Conservation (phyloP, 64 coral and sea anemone genomes). For the Hydrozoanthus tunicans region DNA sequence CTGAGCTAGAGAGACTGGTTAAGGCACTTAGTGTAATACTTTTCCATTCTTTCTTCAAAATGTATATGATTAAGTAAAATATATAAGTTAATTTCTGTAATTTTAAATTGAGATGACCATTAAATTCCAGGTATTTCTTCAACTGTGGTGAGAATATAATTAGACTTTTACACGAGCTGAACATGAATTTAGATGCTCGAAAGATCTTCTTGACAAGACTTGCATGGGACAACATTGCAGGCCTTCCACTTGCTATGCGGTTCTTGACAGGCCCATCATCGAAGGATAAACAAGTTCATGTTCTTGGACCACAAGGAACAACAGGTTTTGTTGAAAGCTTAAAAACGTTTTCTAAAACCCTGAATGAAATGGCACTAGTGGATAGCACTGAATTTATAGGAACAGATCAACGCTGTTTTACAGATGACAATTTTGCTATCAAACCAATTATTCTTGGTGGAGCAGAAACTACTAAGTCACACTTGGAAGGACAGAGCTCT, state of each 20-base stretch:
- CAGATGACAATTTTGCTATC: constrained; percentile 71
- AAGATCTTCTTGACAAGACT: constrained; percentile 71
- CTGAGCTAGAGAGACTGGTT: no score
- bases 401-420: constrained; percentile 13
- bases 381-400: constrained; percentile 28
- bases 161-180: constrained; percentile 66
- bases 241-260: constrained; percentile 57
- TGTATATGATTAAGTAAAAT: no score
- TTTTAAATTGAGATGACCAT: neutral
- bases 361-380: constrained; percentile 28
- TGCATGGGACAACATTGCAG: constrained; percentile 70
- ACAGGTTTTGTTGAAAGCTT: constrained; percentile 35
- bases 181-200: constrained; percentile 48
- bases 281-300: constrained; percentile 34
- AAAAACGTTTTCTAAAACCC: constrained; percentile 50
- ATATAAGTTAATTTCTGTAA: neutral
- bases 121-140: constrained; percentile 75
- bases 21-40: no score
- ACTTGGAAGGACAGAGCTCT: constrained; percentile 26
- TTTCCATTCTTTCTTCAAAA: no score
- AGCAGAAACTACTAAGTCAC: neutral
- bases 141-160: constrained; percentile 77
- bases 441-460: constrained; percentile 52
- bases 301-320: constrained; percentile 51
- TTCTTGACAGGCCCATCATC: constrained; percentile 16